phyloP scores from a whole-genome alignment of 2,113 vertebrate genomes.

The Odobenus rosmarus region DNA sequence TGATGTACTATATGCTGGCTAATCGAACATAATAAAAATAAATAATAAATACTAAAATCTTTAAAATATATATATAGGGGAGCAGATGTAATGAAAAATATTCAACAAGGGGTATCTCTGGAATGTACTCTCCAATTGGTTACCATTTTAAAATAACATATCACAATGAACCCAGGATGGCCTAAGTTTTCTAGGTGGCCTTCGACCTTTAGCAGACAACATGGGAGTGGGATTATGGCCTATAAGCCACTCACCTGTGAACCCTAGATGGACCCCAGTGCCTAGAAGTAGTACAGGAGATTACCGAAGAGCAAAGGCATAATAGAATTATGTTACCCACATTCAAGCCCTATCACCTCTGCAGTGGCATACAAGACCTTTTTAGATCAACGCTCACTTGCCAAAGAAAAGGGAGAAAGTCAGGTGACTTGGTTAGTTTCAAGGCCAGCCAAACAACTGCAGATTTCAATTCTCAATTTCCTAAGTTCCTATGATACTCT shows the following conservation, averaged over 20 bases:
- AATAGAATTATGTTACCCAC: neutral
- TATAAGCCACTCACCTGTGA: neutral
- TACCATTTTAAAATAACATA: slow-evolving; percentile 14
- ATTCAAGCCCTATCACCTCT: neutral
- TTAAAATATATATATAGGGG: neutral
- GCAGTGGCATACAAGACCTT: neutral
- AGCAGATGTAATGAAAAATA: neutral
- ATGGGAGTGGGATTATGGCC: neutral
- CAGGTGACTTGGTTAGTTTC: neutral
- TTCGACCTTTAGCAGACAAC: neutral
- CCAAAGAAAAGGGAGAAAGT: neutral
- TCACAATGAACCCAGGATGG: neutral
- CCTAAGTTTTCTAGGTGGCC: neutral
- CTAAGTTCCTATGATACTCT: neutral
- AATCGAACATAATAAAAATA: neutral
- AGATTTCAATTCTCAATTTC: neutral
- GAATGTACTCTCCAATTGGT: neutral
- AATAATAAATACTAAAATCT: neutral
- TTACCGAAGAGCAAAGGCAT: neutral
- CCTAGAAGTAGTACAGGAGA: neutral
- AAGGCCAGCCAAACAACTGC: neutral
- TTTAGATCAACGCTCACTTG: neutral
- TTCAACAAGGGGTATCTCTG: neutral
- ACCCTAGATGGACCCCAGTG: neutral
- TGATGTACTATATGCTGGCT: neutral